Conservation (phyloP, 1,140 invertebrate genomes). For the Bombyx mori region ASM3026992v2 NC_085119.1:8896501-8897000, state of each 20-base stretch:
- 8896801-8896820: constrained; percentile 64
- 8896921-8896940: constrained; percentile 48
- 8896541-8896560: too few species aligned
- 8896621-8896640: constrained; percentile 37
- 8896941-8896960: constrained; percentile 53
- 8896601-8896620: constrained; percentile 30
- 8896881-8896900: constrained; percentile 65
- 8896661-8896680: constrained; percentile 56
- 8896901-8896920: constrained; percentile 52
- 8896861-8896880: constrained; percentile 67
- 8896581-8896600: constrained; percentile 9
- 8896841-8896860: constrained; percentile 56
- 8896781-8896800: constrained; percentile 43
- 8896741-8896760: constrained; percentile 54
- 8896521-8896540: too few species aligned
- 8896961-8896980: constrained; percentile 64
- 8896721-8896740: constrained; percentile 50
- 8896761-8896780: constrained; percentile 28
- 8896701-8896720: constrained; percentile 46
- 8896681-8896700: constrained; percentile 53
- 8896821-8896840: constrained; percentile 64
- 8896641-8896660: constrained; percentile 56
- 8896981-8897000: constrained; percentile 61
- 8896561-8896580: too few species aligned
- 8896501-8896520: too few species aligned